Evolutionary conservation across 2,797 vertebrate genomes (phyloP).

Genomic region (Platalea minor): DNA sequence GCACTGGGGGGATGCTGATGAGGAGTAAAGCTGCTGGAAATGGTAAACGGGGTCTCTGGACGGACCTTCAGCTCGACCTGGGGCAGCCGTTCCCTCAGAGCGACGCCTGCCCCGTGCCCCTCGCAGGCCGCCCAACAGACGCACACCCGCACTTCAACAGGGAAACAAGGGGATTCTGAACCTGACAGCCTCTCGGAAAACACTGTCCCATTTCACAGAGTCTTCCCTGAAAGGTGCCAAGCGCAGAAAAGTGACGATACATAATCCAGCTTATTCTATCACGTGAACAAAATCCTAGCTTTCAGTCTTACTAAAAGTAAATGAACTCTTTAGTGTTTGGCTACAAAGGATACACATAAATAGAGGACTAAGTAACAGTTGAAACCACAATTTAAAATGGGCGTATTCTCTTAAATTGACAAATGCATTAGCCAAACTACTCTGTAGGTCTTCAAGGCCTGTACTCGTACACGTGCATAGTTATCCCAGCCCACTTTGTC

Average conservation of each 20-base stretch:
- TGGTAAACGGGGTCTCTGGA: rapidly evolving
- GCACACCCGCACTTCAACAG: rapidly evolving
- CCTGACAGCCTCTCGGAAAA: rapidly evolving
- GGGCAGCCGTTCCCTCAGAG: rapidly evolving
- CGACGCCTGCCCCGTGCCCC: neutral
- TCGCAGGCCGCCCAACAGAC: rapidly evolving
- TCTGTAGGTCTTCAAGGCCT: rapidly evolving
- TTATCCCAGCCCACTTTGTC: rapidly evolving
- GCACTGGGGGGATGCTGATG: too few species aligned
- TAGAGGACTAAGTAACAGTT: neutral
- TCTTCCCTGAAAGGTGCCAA: neutral
- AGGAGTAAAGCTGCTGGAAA: neutral
- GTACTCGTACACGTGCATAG: rapidly evolving
- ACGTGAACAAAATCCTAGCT: neutral
- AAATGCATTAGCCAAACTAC: rapidly evolving
- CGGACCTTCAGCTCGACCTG: neutral
- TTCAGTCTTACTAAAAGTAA: neutral
- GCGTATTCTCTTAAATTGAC: neutral
- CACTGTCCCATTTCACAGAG: rapidly evolving
- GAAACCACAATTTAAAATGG: neutral
- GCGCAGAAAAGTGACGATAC: rapidly evolving
- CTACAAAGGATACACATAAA: too few species aligned
- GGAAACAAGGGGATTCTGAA: neutral
- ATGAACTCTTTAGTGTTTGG: rapidly evolving
- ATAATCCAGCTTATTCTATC: neutral